These are phyloP conservation scores for Cercopithecus neglectus DNA, from an alignment of 2,797 vertebrate species.

Conservation along the genomic window DNA sequence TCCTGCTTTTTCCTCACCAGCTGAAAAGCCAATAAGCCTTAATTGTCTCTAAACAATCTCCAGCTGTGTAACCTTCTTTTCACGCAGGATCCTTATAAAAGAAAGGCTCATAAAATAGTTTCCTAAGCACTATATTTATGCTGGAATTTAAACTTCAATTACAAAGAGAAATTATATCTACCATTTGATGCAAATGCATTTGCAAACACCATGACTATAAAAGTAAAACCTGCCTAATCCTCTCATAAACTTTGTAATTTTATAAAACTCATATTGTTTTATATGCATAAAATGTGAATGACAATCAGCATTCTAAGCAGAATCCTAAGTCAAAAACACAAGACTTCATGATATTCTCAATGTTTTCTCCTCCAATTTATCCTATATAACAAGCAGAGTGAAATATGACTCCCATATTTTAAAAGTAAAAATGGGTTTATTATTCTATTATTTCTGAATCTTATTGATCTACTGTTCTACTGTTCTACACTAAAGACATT, in stretches of 20 bases:
- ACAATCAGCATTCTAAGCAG: conserved; percentile 57
- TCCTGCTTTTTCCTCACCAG: conserved; percentile 55
- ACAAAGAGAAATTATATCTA: conserved; percentile 74
- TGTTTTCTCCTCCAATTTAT: conserved; percentile 39
- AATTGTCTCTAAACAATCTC: conserved; percentile 72
- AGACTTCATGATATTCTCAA: conserved; percentile 26
- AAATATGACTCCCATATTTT: conserved; percentile 37
- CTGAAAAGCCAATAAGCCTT: conserved; percentile 77
- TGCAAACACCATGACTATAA: conserved; percentile 61
- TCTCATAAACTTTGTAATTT: conserved; percentile 70
- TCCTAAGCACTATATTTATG: conserved; percentile 59
- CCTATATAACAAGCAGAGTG: conserved; percentile 47
- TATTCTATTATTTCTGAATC: neutral
- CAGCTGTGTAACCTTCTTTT: conserved; percentile 57
- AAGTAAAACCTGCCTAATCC: conserved; percentile 72
- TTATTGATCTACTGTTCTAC: neutral
- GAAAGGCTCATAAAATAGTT: conserved; percentile 67
- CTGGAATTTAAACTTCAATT: conserved; percentile 78
- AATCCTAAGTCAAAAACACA: conserved; percentile 48
- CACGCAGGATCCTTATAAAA: conserved; percentile 38
- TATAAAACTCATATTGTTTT: conserved; percentile 72
- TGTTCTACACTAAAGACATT: neutral
- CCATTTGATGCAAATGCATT: conserved; percentile 68
- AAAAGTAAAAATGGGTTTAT: conserved; percentile 25
- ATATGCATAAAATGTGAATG: conserved; percentile 52